Conservation (phyloP, 2,888 invertebrate species). For the Drosophila dives region DNA sequence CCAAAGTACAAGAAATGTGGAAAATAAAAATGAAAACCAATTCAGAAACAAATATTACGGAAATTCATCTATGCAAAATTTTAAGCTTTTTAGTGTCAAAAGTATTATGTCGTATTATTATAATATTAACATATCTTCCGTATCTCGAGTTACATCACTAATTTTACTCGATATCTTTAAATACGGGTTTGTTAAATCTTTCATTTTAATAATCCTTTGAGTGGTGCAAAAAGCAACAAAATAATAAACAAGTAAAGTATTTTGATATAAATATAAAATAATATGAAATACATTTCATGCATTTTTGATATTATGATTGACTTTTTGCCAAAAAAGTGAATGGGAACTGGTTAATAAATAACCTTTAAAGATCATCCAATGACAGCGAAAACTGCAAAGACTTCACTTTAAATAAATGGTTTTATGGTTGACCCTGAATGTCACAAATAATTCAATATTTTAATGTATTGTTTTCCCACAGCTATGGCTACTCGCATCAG, state of each 20-base stretch:
- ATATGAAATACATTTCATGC: neutral
- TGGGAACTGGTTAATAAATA: constrained; percentile 12
- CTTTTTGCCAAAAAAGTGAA: constrained; percentile 83
- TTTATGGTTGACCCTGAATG: neutral
- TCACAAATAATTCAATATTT: neutral
- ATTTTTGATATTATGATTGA: neutral
- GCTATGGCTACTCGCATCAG: constrained; percentile 83
- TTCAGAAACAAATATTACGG: neutral
- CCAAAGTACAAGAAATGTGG: neutral
- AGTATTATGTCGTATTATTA: neutral
- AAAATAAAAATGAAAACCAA: neutral
- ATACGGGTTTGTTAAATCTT: neutral
- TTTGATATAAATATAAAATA: neutral
- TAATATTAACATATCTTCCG: neutral
- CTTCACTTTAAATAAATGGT: neutral
- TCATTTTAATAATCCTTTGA: neutral
- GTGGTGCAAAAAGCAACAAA: neutral
- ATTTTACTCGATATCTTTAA: neutral
- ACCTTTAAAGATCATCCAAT: neutral
- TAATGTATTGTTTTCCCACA: constrained; percentile 43
- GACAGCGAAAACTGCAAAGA: neutral
- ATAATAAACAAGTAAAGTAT: neutral
- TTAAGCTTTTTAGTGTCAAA: neutral
- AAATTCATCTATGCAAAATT: neutral
- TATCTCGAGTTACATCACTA: neutral